Evolutionary conservation across 1,140 invertebrate species (phyloP).

Genomic region (Tetraneura akinire): DNA sequence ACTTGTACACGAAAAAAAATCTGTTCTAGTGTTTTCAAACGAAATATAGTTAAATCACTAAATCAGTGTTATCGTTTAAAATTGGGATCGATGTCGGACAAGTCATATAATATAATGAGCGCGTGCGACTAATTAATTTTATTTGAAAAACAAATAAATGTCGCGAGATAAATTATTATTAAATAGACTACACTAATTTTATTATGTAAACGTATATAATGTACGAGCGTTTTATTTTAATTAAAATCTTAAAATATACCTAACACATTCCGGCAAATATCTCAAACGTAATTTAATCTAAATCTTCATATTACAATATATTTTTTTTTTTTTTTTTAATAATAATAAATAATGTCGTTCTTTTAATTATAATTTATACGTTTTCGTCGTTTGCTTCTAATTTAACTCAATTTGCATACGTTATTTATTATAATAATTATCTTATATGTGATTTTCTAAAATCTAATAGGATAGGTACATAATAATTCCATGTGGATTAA

Average conservation of each 20-base stretch:
- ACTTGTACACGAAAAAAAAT: not conserved
- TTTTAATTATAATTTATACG: no score
- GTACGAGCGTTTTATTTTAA: not conserved
- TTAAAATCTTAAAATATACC: not conserved
- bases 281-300: no score
- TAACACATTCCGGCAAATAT: not conserved
- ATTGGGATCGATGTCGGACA: not conserved
- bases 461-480: no score
- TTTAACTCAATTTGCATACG: no score
- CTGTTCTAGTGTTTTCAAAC: not conserved
- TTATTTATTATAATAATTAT: no score
- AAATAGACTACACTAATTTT: not conserved
- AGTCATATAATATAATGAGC: no score
- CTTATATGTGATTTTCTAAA: no score
- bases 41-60: not conserved
- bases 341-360: no score
- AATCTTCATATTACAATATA: no score
- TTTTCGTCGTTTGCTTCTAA: no score
- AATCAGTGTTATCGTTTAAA: not conserved
- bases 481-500: no score
- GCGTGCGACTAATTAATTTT: not conserved
- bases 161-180: not conserved
- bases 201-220: not conserved
- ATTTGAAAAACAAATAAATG: slow-evolving; percentile 1
- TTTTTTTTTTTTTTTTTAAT: no score